These are phyloP conservation scores for Leptinotarsa haldemani DNA, from an alignment of 2,888 invertebrate species.

Conservation along the genomic window DNA sequence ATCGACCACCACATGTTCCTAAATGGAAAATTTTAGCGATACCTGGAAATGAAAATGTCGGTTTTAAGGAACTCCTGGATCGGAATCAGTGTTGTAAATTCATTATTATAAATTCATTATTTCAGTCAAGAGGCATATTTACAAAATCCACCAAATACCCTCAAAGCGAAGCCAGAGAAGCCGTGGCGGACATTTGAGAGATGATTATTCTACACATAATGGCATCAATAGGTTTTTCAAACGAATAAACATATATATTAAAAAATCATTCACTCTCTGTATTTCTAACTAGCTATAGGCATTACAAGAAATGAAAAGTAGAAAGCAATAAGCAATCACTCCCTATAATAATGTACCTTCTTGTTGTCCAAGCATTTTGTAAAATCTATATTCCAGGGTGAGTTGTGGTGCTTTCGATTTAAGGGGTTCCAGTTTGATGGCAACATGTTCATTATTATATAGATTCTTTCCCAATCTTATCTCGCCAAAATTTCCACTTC, in stretches of 20 bases:
- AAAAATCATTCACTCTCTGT: no score
- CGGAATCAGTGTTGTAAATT: no score
- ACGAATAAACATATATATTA: no score
- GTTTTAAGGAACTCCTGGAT: background rate
- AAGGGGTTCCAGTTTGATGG: constrained; percentile 99
- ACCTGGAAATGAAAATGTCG: constrained; percentile 62
- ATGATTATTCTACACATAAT: no score
- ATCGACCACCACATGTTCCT: constrained; percentile 77
- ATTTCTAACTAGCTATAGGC: no score
- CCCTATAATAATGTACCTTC: constrained; percentile 72
- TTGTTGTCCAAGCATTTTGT: constrained; percentile 97
- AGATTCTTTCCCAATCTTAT: constrained; percentile 99
- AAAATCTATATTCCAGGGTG: constrained; percentile 99
- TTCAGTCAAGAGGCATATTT: no score
- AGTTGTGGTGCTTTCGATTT: constrained; percentile 99
- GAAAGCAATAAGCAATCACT: background rate
- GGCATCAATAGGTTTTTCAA: no score
- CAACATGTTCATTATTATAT: constrained; percentile 99
- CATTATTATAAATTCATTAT: no score
- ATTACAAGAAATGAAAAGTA: no score
- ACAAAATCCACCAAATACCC: no score
- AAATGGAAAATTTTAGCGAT: constrained; percentile 80
- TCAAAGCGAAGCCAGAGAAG: no score
- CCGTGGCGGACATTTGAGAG: no score
- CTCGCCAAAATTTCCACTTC: constrained; percentile 99